Percentiles rank a stretch among this genome's conserved stretches.
Evolutionary conservation across 2,113 vertebrate genomes (phyloP).

Genomic region (Chaetops frenatus): DNA sequence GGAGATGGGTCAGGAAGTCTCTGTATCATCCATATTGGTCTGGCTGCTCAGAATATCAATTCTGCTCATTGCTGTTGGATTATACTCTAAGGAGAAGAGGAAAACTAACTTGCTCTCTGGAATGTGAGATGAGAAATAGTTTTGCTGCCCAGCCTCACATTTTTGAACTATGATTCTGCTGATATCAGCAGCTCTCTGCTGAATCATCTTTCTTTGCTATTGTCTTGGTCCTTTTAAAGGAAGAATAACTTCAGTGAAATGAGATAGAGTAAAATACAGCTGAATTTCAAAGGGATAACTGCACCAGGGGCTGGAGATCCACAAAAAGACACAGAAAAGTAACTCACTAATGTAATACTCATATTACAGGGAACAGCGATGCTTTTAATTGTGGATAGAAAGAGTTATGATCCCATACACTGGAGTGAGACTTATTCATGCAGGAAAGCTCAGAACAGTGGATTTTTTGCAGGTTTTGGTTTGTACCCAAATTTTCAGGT

Average conservation of each 20-base stretch:
- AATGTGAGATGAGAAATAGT: background rate
- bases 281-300: background rate
- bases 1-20: background rate
- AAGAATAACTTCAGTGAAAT: background rate
- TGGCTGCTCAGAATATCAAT: background rate
- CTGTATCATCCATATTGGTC: background rate
- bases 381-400: background rate
- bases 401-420: background rate
- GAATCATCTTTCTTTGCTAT: background rate
- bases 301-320: background rate
- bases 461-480: background rate
- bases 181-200: slow-evolving; percentile 3
- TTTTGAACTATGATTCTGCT: slow-evolving; percentile 16
- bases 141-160: slow-evolving; percentile 18
- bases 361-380: background rate
- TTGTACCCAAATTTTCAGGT: background rate
- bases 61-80: background rate
- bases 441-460: background rate
- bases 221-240: background rate
- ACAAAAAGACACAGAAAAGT: background rate
- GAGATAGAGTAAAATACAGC: background rate
- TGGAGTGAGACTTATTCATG: background rate
- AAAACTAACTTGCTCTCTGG: slow-evolving; percentile 6
- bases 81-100: background rate
- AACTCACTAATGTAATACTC: background rate